Evolutionary conservation across 2,888 invertebrate species (phyloP), one percentile per base, ranked within the genome.

Genomic region (Synanthedon myopaeformis): DNA sequence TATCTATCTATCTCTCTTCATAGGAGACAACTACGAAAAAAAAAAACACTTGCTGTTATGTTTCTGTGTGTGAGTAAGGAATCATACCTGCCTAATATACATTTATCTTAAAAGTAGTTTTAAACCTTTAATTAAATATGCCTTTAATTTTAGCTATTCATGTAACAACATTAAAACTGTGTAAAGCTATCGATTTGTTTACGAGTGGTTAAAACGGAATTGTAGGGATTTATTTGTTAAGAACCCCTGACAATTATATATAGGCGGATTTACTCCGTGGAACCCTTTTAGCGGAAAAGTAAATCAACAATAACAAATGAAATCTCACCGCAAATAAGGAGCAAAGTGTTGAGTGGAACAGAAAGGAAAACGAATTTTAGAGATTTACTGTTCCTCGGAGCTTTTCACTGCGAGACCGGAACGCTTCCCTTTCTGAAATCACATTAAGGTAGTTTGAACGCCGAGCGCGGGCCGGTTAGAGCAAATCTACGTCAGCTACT

Each of bases 401-500:
- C 65, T 63, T 74, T 74, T 73, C 70, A 67, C 67, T 35, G 63
- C 66, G 67, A 66, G 66, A 65, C 64, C 65, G 64, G 65, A 62
- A 61, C 61, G 63, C 63, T 67, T 69, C 67, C 70, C 68, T 72
- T 35, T 71, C 65, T 70, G 72, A 72, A 79, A 79, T 79, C 72
- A 72, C 76, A 78, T 76, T 78, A 72, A 70, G 70, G 69, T 70
- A 73, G 77, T 77, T 77, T 69, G 69, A 67, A 69, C 62, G 64
- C 64, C 69, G 67, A 65, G 64, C 63, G 61, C 63, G 64, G 69
- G 72, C 74, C 69, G 70, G 67, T 65, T 63, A 67, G 69, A 74
- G 76, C 79, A 79, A 79, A 81, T 79, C 75, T 76, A 72, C 78
- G 77, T 80, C 79, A 76, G 68, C 61, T 64, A 60, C 66, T 60